Evolutionary conservation across 37 sponge, comb jelly and placozoan species (phyloP).

Genomic region (Dysidea cf. avara): DNA sequence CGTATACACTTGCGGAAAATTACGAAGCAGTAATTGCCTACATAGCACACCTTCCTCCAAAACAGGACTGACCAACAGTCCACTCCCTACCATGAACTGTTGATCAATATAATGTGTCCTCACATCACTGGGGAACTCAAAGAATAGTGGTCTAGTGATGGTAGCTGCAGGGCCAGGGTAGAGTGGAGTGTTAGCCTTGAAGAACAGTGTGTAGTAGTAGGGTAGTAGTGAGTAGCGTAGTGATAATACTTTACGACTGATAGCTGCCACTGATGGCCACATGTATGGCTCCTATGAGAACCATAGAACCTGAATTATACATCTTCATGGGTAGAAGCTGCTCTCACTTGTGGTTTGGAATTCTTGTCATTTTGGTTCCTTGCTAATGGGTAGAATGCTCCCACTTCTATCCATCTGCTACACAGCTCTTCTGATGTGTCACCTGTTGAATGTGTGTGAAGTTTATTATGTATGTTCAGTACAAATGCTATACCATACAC

Average conservation of each 20-base stretch:
- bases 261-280: conserved; percentile 76
- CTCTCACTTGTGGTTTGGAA: conserved; percentile 35
- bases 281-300: conserved; percentile 77
- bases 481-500: not conserved
- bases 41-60: conserved; percentile 60
- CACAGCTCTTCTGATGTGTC: conserved; percentile 85
- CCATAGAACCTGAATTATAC: too few species aligned
- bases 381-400: conserved; percentile 89
- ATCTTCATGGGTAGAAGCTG: too few species aligned
- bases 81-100: conserved; percentile 86
- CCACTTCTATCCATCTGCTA: conserved; percentile 85
- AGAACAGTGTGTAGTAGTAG: conserved; percentile 89
- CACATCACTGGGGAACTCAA: conserved; percentile 74
- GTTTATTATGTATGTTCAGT: not conserved
- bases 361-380: conserved; percentile 69
- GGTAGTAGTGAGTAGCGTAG: conserved; percentile 87
- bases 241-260: conserved; percentile 58
- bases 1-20: too few species aligned
- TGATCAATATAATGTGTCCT: conserved; percentile 61
- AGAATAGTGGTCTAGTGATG: conserved; percentile 83
- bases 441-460: conserved; percentile 37
- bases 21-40: too few species aligned
- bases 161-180: conserved; percentile 62
- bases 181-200: conserved; percentile 38
- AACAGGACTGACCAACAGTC: conserved; percentile 71